Percentiles rank a stretch among this genome's conserved stretches.
These are phyloP conservation scores for Notarius lentiginosus DNA, from an alignment of 2,113 vertebrate species.

Conservation along the genomic window DNA sequence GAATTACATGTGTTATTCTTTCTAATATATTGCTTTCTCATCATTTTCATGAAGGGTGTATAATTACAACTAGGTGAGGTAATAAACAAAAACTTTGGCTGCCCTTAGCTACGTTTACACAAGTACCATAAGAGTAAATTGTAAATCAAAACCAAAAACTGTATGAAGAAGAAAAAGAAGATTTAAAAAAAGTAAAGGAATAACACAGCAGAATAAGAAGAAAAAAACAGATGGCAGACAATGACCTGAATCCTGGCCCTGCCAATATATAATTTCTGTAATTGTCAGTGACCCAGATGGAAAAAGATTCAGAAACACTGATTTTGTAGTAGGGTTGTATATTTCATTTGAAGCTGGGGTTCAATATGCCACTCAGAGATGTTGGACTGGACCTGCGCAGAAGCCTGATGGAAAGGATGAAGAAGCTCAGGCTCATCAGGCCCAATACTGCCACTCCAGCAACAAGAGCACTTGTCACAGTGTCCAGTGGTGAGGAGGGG, in stretches of 20 bases:
- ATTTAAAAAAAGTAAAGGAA: background rate
- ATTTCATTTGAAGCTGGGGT: conserved; percentile 80
- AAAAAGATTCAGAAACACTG: background rate
- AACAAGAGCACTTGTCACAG: conserved; percentile 83
- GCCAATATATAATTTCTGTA: background rate
- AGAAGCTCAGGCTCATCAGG: conserved; percentile 77
- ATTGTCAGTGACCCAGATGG: background rate
- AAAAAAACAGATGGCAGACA: background rate
- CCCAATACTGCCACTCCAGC: conserved; percentile 84
- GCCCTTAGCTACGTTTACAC: background rate
- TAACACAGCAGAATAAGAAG: background rate
- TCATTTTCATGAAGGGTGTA: background rate
- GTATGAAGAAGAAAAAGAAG: background rate
- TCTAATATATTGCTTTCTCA: too few relatives aligned
- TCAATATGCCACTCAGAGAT: conserved; percentile 75
- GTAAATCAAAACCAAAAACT: background rate
- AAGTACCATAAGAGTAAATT: background rate
- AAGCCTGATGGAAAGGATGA: conserved; percentile 79
- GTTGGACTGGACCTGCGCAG: conserved; percentile 73
- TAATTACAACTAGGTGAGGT: conserved; percentile 31
- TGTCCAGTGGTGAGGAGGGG: conserved; percentile 75
- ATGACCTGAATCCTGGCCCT: background rate
- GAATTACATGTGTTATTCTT: background rate
- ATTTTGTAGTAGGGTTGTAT: background rate
- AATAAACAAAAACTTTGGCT: conserved; percentile 20